phyloP scores from a whole-genome alignment of 1,140 invertebrate genomes.

The Neodiprion virginianus region DNA sequence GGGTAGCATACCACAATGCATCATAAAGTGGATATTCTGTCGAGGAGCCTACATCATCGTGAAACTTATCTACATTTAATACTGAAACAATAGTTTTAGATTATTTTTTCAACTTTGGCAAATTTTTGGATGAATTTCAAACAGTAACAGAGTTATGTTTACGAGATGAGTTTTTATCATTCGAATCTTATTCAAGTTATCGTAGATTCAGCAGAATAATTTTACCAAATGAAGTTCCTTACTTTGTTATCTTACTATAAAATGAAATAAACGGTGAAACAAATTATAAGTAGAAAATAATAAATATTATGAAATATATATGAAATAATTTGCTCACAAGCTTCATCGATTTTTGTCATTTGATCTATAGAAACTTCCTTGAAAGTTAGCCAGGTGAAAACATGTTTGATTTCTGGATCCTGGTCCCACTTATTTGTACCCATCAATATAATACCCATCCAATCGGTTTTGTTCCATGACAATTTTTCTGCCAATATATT shows the following conservation, averaged over 20 bases:
- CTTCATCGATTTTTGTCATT: conserved; percentile 25
- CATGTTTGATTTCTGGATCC: conserved; percentile 26
- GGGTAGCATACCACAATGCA: conserved; percentile 31
- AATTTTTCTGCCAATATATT: conserved; percentile 35
- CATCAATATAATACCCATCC: conserved; percentile 41
- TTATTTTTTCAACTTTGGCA: neutral
- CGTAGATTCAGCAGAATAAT: neutral
- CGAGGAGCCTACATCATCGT: conserved; percentile 15
- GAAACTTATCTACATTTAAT: neutral
- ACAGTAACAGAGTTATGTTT: too few species aligned
- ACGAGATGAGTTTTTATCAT: too few species aligned
- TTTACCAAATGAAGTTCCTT: neutral
- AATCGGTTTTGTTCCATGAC: conserved; percentile 36
- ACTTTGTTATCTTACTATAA: too few species aligned
- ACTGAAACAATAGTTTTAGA: neutral
- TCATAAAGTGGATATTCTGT: conserved; percentile 32
- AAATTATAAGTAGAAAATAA: conserved; percentile 12
- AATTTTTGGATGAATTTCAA: neutral
- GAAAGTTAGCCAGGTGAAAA: conserved; percentile 31
- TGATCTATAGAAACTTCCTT: conserved; percentile 16
- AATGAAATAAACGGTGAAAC: neutral
- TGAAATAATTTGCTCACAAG: conserved; percentile 24
- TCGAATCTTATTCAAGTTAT: too few species aligned
- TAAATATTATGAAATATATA: neutral
- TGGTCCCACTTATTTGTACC: conserved; percentile 29